A percentile compares a stretch with the other conserved stretches of the same genome.
phyloP scores from a whole-genome alignment of 2,113 vertebrate species.

The Tenebrosternarchus preto region DNA sequence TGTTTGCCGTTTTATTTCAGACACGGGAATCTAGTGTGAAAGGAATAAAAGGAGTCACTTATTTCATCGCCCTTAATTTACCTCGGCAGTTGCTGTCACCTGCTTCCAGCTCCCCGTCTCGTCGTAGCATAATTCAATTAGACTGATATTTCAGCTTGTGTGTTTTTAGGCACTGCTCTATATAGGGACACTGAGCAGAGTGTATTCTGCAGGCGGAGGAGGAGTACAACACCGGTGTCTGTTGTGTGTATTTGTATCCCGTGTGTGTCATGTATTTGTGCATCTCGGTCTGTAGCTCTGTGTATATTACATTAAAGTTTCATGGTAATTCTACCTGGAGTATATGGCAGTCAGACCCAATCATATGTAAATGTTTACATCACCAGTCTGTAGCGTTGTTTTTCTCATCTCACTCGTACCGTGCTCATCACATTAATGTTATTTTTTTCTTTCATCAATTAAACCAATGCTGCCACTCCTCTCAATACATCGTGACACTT shows the following conservation, averaged over 20 bases:
- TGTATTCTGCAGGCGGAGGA: background rate
- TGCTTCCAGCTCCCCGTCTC: constrained; percentile 15
- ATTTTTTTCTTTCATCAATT: constrained; percentile 34
- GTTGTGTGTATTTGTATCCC: constrained; percentile 39
- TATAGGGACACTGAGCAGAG: too few species aligned
- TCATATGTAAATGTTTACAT: constrained; percentile 68
- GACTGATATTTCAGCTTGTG: constrained; percentile 45
- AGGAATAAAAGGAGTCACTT: constrained; percentile 23
- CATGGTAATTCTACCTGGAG: constrained; percentile 66
- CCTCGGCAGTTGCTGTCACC: constrained; percentile 13
- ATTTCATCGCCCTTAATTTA: constrained; percentile 37
- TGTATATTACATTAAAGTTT: constrained; percentile 64
- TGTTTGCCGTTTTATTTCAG: constrained; percentile 22
- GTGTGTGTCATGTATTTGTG: constrained; percentile 42
- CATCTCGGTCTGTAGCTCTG: constrained; percentile 50
- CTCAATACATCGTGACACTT: background rate
- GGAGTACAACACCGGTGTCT: constrained; percentile 1
- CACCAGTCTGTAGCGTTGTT: constrained; percentile 28
- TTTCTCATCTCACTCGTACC: background rate
- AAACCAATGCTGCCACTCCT: background rate
- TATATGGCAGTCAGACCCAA: constrained; percentile 33
- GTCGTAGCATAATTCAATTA: constrained; percentile 38
- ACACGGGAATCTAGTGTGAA: background rate
- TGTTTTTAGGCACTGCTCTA: constrained; percentile 1
- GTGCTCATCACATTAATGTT: constrained; percentile 34